phyloP scores from a whole-genome alignment of 2,888 invertebrate species.

The Coleophora deauratella region DNA sequence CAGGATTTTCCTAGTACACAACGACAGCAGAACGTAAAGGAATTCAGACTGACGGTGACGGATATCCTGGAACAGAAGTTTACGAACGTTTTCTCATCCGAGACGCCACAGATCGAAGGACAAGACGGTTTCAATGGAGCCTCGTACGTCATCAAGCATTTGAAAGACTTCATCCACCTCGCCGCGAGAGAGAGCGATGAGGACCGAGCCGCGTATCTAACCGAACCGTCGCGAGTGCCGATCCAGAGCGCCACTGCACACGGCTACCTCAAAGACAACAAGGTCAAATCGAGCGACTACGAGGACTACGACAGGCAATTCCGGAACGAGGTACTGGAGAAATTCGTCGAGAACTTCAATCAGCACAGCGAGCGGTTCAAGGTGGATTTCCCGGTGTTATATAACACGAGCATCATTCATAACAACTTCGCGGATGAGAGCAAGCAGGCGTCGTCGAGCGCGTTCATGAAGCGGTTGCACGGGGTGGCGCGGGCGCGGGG shows the following conservation, averaged over 20 bases:
- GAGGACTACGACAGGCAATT: conserved; percentile 47
- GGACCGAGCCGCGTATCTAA: conserved; percentile 22
- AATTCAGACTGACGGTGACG: no score
- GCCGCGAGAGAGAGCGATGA: conserved; percentile 37
- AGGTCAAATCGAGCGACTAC: conserved; percentile 25
- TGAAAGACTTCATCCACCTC: conserved; percentile 43
- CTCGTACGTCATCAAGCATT: conserved; percentile 50
- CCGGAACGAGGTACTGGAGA: conserved; percentile 42
- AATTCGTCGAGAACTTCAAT: conserved; percentile 56
- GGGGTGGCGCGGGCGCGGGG: conserved; percentile 14
- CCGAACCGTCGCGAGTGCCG: conserved; percentile 3
- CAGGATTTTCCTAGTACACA: no score
- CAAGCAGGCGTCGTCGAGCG: conserved; percentile 40
- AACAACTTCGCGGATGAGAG: conserved; percentile 24
- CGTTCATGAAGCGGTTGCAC: conserved; percentile 42
- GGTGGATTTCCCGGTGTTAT: conserved; percentile 51
- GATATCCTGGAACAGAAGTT: no score
- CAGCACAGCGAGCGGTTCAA: conserved; percentile 50
- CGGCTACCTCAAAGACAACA: conserved; percentile 7
- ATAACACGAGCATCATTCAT: conserved; percentile 53
- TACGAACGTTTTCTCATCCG: neutral
- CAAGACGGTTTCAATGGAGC: conserved; percentile 36
- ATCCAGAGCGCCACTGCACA: neutral
- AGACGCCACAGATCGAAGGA: conserved; percentile 5
- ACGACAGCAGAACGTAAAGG: no score